Conservation (phyloP, 2,113 vertebrate genomes). For the Hymenochirus boettgeri region DNA sequence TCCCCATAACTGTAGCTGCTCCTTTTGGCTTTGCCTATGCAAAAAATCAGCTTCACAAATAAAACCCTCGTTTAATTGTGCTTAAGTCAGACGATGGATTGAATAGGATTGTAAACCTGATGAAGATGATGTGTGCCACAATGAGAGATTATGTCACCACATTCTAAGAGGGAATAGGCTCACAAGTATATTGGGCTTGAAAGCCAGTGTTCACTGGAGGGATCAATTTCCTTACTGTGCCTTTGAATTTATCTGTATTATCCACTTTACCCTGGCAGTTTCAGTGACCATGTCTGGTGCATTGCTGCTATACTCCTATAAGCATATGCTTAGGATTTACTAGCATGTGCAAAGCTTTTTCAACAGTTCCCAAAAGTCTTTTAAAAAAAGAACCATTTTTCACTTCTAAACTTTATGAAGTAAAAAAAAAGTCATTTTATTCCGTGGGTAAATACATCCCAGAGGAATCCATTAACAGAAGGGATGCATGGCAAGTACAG, state of each 20-base stretch:
- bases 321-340: neutral
- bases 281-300: neutral
- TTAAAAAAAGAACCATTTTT: neutral
- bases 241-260: constrained; percentile 22
- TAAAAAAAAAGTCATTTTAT: neutral
- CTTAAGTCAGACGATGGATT: constrained; percentile 39
- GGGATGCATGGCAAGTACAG: no score
- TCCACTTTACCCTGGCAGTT: constrained; percentile 4
- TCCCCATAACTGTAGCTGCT: constrained; percentile 18
- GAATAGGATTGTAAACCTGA: constrained; percentile 38
- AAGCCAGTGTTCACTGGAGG: constrained; percentile 25
- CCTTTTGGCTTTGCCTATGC: constrained; percentile 29
- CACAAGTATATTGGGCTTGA: constrained; percentile 37
- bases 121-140: constrained; percentile 40
- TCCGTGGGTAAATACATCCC: no score
- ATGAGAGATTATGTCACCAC: constrained; percentile 42
- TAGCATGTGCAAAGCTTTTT: neutral
- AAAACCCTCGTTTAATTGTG: constrained; percentile 41
- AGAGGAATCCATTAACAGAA: no score
- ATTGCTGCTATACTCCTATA: neutral
- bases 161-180: constrained; percentile 23
- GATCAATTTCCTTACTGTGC: constrained; percentile 32
- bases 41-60: constrained; percentile 37
- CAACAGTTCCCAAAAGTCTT: neutral
- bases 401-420: neutral